A percentile compares a stretch with the other conserved stretches of the same genome.
Evolutionary conservation across 2,113 vertebrate species (phyloP).

Genomic region (Rallus limicola): DNA sequence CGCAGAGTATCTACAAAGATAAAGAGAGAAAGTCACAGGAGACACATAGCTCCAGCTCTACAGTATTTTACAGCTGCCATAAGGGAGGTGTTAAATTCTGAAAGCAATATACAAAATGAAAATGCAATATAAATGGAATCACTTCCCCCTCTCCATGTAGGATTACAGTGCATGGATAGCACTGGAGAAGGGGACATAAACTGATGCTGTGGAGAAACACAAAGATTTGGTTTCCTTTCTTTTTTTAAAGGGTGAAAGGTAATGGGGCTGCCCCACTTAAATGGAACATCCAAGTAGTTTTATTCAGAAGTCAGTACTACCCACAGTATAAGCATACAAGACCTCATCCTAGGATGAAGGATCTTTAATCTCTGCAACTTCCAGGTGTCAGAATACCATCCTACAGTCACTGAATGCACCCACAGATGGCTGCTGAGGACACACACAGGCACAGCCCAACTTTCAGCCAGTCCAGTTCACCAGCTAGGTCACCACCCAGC

Average conservation of each 20-base stretch:
- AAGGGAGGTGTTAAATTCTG: background rate
- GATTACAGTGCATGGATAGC: background rate
- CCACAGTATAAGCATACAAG: background rate
- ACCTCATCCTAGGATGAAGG: background rate
- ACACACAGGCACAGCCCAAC: background rate
- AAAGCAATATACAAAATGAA: constrained; percentile 1
- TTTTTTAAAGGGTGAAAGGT: background rate
- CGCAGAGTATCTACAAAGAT: constrained; percentile 84
- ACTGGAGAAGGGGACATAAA: background rate
- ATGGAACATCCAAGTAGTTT: background rate
- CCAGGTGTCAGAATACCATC: background rate
- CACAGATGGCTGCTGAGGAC: background rate
- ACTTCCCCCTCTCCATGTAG: background rate
- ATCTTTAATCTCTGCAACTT: background rate
- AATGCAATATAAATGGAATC: background rate
- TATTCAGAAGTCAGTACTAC: background rate
- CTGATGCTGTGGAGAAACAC: background rate
- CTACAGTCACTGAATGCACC: background rate
- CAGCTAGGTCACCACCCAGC: background rate
- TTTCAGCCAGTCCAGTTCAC: background rate
- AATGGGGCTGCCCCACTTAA: background rate
- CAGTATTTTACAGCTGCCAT: background rate
- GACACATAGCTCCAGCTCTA: background rate
- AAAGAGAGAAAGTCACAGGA: background rate
- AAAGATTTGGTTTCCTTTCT: background rate